Conservation (phyloP, 2,888 invertebrate species). For the Andrena haemorrhoa region DNA sequence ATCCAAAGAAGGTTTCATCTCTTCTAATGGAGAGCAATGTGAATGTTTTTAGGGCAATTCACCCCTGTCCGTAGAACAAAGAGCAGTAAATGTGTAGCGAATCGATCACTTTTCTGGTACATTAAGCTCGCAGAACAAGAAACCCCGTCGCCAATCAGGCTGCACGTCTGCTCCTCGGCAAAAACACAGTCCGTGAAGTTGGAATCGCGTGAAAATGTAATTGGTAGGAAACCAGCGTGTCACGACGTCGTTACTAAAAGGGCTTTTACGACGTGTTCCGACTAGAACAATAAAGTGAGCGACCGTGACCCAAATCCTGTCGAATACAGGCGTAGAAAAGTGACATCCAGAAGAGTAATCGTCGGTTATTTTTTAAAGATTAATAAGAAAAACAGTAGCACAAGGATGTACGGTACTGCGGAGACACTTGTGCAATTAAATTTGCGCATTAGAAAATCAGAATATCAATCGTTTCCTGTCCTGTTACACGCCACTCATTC, state of each 20-base stretch:
- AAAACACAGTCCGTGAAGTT: constrained; percentile 4
- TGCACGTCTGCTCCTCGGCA: background rate
- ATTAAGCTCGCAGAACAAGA: constrained; percentile 8
- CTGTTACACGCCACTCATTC: background rate
- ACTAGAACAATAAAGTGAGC: constrained; percentile 38
- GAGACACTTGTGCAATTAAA: background rate
- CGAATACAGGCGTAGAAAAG: constrained; percentile 34
- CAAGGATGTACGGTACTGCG: background rate
- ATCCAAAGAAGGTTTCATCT: background rate
- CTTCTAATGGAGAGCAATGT: background rate
- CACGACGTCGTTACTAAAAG: constrained; percentile 46
- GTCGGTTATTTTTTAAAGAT: background rate
- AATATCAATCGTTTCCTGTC: too few species aligned
- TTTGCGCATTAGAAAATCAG: too few species aligned
- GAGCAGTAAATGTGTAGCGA: background rate
- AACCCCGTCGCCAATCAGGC: constrained; percentile 13
- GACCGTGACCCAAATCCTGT: constrained; percentile 60
- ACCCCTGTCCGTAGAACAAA: background rate
- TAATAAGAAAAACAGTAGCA: background rate
- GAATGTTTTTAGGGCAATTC: background rate
- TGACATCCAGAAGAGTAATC: constrained; percentile 24
- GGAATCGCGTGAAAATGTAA: constrained; percentile 33
- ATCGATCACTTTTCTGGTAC: background rate
- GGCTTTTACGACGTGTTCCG: constrained; percentile 42
- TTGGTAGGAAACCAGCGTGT: constrained; percentile 31